Evolutionary conservation across 1,140 invertebrate genomes (phyloP).

Genomic region (Aphaenogaster floridana): DNA sequence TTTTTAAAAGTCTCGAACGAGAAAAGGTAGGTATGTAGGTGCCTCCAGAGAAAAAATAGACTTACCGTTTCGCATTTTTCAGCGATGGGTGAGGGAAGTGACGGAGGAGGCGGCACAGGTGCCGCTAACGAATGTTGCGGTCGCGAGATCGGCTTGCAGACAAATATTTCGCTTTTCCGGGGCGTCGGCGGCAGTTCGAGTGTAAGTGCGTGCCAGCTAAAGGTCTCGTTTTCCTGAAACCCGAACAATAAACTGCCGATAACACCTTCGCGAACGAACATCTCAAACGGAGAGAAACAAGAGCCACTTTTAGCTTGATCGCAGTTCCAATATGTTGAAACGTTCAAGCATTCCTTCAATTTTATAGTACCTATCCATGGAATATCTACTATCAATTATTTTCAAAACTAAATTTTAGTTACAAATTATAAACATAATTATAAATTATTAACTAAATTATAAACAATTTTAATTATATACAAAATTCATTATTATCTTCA

Average conservation of each 20-base stretch:
- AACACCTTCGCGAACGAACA: background rate
- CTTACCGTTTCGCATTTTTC: constrained; percentile 58
- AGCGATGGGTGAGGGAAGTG: background rate
- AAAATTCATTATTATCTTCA: background rate
- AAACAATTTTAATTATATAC: too few relatives aligned
- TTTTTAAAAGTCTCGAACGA: background rate
- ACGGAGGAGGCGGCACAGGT: constrained; percentile 37
- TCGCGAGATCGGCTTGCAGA: constrained; percentile 66
- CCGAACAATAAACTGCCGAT: background rate
- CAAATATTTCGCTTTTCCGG: constrained; percentile 71
- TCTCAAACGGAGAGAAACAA: background rate
- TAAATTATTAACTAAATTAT: too few relatives aligned
- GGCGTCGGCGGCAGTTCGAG: constrained; percentile 81
- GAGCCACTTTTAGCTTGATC: background rate
- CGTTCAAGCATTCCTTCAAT: background rate
- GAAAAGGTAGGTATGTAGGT: background rate
- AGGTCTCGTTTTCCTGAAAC: constrained; percentile 81
- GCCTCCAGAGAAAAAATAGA: background rate
- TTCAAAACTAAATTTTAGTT: background rate
- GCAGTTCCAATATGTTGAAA: background rate
- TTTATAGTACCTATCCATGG: background rate
- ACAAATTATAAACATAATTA: too few relatives aligned
- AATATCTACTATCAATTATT: background rate
- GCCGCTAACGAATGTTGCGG: constrained; percentile 60
- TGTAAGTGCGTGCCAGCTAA: constrained; percentile 84